Percentiles rank a stretch among this genome's conserved stretches.
These are phyloP conservation scores for Mesocricetus auratus DNA, from an alignment of 2,113 vertebrate species.

Conservation along the genomic window DNA sequence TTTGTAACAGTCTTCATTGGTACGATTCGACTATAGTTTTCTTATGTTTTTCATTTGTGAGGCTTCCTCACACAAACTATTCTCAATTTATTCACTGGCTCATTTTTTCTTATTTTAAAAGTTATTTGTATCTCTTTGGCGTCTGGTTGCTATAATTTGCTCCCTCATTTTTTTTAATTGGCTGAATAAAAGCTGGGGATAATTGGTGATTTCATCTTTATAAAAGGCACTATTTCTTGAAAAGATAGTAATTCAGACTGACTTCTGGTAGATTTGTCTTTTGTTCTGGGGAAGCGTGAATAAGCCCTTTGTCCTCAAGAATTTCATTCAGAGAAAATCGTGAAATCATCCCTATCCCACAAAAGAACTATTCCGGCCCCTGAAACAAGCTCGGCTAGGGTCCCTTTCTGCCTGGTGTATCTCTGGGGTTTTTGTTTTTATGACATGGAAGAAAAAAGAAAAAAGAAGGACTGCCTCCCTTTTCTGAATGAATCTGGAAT, in stretches of 20 bases:
- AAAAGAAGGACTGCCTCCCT: background rate
- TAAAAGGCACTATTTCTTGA: background rate
- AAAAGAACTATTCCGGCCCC: background rate
- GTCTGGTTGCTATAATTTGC: background rate
- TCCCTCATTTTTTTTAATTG: background rate
- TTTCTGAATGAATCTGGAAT: background rate
- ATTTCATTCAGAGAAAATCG: background rate
- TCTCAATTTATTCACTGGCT: background rate
- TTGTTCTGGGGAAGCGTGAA: constrained; percentile 14
- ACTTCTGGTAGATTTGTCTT: background rate
- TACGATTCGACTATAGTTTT: background rate
- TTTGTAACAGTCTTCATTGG: background rate
- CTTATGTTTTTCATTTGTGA: constrained; percentile 12
- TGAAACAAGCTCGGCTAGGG: background rate
- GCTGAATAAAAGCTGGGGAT: background rate
- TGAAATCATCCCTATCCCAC: background rate
- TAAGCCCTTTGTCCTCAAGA: background rate
- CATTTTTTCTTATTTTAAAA: constrained; percentile 12
- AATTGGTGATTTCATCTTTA: background rate
- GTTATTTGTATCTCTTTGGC: background rate
- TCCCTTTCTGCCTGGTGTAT: background rate
- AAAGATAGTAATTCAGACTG: background rate
- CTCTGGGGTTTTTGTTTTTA: background rate
- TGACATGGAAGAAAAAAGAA: background rate
- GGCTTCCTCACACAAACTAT: background rate